Conservation (phyloP, 1,140 invertebrate genomes). For the Ridgeia piscesae region DNA sequence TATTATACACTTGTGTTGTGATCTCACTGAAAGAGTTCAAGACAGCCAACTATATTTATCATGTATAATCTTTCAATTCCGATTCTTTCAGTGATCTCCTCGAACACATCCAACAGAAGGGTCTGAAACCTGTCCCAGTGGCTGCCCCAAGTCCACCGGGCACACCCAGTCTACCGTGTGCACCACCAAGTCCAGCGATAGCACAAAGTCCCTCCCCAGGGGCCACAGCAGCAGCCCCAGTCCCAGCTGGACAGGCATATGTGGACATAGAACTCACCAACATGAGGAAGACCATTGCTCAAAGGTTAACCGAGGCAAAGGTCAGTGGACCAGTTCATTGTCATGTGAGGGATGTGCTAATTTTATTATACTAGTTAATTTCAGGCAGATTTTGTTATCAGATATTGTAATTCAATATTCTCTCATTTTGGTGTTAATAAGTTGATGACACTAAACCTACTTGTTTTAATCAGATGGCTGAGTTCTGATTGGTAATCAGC, state of each 20-base stretch:
- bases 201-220: constrained; percentile 57
- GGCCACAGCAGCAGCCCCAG: constrained; percentile 21
- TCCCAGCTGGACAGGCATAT: constrained; percentile 56
- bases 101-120: constrained; percentile 63
- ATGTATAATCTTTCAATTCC: neutral
- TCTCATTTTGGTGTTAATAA: too few relatives aligned
- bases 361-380: too few relatives aligned
- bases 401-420: too few relatives aligned
- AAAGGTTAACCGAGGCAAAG: constrained; percentile 88
- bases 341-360: neutral
- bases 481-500: too few relatives aligned
- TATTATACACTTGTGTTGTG: too few relatives aligned
- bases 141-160: constrained; percentile 22
- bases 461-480: too few relatives aligned
- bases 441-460: too few relatives aligned
- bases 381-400: too few relatives aligned
- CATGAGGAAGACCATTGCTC: constrained; percentile 82
- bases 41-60: too few relatives aligned
- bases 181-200: constrained; percentile 18
- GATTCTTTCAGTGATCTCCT: constrained; percentile 62
- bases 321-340: constrained; percentile 35
- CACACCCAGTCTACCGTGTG: neutral
- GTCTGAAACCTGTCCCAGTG: constrained; percentile 60
- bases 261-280: constrained; percentile 81
- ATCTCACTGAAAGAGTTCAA: too few relatives aligned